These are phyloP conservation scores for Stigmatopora nigra DNA, from an alignment of 2,113 vertebrate species.

Conservation along the genomic window DNA sequence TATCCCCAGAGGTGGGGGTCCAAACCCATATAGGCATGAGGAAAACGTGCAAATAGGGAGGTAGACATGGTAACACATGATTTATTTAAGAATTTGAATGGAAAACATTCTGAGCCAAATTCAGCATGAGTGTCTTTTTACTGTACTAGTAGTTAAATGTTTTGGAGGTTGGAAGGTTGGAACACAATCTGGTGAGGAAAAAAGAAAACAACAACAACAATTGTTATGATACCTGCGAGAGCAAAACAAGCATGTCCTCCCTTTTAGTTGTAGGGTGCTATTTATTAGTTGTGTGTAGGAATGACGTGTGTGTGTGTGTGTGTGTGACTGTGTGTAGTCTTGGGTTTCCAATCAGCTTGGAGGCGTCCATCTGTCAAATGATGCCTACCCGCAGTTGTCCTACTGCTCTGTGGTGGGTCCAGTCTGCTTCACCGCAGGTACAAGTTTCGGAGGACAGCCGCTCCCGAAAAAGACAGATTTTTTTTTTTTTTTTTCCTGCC, in stretches of 20 bases:
- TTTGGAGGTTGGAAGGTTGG: not conserved
- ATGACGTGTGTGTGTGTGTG: constrained; percentile 23
- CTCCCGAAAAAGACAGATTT: constrained; percentile 20
- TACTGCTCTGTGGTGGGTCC: constrained; percentile 64
- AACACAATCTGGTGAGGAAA: not conserved
- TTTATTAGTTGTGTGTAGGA: constrained; percentile 31
- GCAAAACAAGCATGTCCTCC: constrained; percentile 44
- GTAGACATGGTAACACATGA: too few relatives aligned
- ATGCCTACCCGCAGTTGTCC: constrained; percentile 63
- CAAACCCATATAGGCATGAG: too few relatives aligned
- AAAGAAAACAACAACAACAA: constrained; percentile 3
- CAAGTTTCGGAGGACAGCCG: constrained; percentile 47
- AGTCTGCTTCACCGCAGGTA: constrained; percentile 73
- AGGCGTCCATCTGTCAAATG: constrained; percentile 72
- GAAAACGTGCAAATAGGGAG: too few relatives aligned
- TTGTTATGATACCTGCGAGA: constrained; percentile 24
- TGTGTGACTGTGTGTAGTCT: constrained; percentile 25
- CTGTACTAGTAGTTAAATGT: not conserved
- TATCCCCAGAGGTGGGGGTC: too few relatives aligned
- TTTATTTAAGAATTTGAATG: too few relatives aligned
- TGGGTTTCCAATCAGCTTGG: constrained; percentile 48
- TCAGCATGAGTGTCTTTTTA: not conserved
- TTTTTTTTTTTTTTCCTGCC: constrained; percentile 37
- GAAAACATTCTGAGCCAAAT: not conserved
- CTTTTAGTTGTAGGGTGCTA: constrained; percentile 25